Evolutionary conservation across 2,888 invertebrate species (phyloP).

Genomic region (Ormyrus pomaceus): DNA sequence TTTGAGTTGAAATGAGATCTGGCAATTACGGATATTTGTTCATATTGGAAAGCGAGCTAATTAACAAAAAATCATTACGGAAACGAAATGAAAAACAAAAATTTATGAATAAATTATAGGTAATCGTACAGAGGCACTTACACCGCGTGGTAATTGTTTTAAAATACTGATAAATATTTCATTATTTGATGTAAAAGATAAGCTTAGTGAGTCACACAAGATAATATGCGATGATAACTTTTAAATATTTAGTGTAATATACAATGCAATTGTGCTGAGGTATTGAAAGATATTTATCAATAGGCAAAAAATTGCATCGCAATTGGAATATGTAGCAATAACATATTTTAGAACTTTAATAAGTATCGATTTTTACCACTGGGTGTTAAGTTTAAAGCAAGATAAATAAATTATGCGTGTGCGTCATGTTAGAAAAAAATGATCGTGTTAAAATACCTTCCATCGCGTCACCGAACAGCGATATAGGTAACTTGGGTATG

Average conservation of each 20-base stretch:
- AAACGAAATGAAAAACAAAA: slow-evolving; percentile 19
- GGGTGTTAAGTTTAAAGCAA: background rate
- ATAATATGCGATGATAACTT: no score
- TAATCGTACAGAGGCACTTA: slow-evolving; percentile 9
- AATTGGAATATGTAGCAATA: background rate
- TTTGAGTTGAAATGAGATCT: slow-evolving; percentile 3
- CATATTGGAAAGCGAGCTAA: slow-evolving; percentile 29
- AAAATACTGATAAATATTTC: no score
- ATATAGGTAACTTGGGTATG: slow-evolving; percentile 62
- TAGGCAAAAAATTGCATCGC: no score
- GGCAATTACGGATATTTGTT: background rate
- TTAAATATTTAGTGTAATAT: no score
- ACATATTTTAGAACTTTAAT: background rate
- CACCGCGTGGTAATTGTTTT: slow-evolving; percentile 8
- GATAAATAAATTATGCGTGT: slow-evolving; percentile 7
- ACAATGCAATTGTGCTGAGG: no score
- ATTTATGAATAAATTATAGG: background rate
- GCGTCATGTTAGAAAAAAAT: slow-evolving; percentile 8
- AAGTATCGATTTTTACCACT: slow-evolving; percentile 6
- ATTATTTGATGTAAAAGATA: no score
- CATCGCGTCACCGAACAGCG: slow-evolving; percentile 65
- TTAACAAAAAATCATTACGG: slow-evolving; percentile 1
- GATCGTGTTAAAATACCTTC: slow-evolving; percentile 64
- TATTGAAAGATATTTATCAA: no score
- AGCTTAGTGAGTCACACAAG: no score